Evolutionary conservation across 1,140 invertebrate species (phyloP).

Genomic region (Gyrodactylus bullatarudis): DNA sequence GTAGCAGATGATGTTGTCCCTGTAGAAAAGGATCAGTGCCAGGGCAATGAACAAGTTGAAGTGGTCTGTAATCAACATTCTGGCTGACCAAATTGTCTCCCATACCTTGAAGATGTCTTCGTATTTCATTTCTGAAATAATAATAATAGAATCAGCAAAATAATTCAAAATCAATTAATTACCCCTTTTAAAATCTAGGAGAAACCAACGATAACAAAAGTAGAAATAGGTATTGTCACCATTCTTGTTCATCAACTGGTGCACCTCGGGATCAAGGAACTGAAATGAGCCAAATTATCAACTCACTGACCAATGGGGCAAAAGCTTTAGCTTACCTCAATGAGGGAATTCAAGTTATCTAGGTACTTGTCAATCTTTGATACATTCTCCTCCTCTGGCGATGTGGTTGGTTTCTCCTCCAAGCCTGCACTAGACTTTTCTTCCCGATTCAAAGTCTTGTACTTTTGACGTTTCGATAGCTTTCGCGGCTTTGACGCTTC

Average conservation of each 20-base stretch:
- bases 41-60: constrained; percentile 70
- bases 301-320: too few relatives aligned
- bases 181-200: constrained; percentile 40
- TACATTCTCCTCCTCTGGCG: background rate
- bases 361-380: background rate
- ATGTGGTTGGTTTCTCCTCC: background rate
- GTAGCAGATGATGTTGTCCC: constrained; percentile 65
- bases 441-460: background rate
- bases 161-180: constrained; percentile 8
- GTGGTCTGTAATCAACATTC: constrained; percentile 42
- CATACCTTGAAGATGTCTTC: constrained; percentile 62
- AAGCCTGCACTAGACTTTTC: background rate
- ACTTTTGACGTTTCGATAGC: background rate
- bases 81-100: constrained; percentile 78
- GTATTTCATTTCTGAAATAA: constrained; percentile 38
- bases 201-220: constrained; percentile 73
- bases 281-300: constrained; percentile 24
- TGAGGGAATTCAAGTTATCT: background rate
- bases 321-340: background rate
- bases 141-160: constrained; percentile 7
- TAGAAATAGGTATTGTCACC: constrained; percentile 84
- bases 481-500: constrained; percentile 10
- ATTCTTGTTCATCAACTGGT: constrained; percentile 62
- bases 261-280: constrained; percentile 63
- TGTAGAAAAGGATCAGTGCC: constrained; percentile 53